phyloP scores from a whole-genome alignment of 2,113 vertebrate species.

The Centropus unirufus region DNA sequence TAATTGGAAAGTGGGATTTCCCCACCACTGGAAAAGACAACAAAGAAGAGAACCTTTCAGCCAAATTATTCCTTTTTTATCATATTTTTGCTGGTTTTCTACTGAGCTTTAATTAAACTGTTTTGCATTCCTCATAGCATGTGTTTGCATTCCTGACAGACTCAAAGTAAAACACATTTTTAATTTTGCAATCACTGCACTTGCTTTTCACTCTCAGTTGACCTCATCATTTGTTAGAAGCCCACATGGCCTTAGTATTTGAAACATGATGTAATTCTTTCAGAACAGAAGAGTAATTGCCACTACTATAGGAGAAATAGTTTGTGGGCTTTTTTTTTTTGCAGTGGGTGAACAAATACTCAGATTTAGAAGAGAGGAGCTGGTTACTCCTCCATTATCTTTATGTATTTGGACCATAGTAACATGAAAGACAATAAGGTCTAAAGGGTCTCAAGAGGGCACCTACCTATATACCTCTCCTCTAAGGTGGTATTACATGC shows the following conservation, averaged over 20 bases:
- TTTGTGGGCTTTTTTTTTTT: too few relatives aligned
- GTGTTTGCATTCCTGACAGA: neutral
- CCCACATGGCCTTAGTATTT: neutral
- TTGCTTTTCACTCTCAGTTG: conserved; percentile 10
- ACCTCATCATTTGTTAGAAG: neutral
- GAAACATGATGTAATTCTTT: neutral
- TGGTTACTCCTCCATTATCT: neutral
- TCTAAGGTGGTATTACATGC: neutral
- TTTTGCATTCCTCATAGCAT: neutral
- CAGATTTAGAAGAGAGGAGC: neutral
- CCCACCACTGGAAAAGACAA: neutral
- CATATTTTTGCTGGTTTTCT: neutral
- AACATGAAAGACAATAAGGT: neutral
- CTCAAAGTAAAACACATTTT: neutral
- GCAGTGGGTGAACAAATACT: neutral
- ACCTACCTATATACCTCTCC: neutral
- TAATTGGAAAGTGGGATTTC: neutral
- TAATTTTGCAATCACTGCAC: conserved; percentile 5
- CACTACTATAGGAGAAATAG: neutral
- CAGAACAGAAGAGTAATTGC: neutral
- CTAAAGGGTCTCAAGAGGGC: neutral
- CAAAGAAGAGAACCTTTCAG: neutral
- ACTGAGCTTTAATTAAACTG: neutral
- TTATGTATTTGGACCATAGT: neutral
- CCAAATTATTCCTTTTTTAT: neutral